A percentile compares a stretch with the other conserved stretches of the same genome.
Conservation (phyloP, 2,797 vertebrate genomes). For the Artibeus jamaicensis region DNA sequence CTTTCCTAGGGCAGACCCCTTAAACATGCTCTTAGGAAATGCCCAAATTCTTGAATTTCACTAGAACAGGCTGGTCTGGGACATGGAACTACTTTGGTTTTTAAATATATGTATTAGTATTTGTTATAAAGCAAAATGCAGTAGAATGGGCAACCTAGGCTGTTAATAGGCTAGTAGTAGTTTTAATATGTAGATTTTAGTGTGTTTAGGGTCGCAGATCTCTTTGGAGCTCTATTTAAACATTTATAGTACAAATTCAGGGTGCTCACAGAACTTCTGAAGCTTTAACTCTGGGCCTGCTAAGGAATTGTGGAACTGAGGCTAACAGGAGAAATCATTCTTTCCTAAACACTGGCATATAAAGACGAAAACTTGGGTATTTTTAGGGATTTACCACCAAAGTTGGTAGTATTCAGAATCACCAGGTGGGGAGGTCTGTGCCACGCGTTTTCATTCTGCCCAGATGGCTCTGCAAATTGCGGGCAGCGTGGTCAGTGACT, state of each 20-base stretch:
- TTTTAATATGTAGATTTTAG: not conserved
- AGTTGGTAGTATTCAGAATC: not conserved
- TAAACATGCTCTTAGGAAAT: not conserved
- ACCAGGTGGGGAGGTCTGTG: not conserved
- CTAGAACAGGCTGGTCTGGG: not conserved
- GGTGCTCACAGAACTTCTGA: not conserved
- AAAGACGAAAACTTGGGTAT: not conserved
- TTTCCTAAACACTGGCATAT: not conserved
- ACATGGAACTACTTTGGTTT: not conserved
- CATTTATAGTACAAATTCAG: not conserved
- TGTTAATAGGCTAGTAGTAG: not conserved
- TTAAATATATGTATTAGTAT: not conserved
- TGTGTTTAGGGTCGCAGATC: not conserved
- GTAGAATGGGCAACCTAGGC: not conserved
- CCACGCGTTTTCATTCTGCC: not conserved
- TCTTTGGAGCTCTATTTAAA: not conserved
- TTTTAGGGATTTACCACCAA: not conserved
- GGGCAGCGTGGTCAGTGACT: not conserved
- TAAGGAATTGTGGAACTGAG: not conserved
- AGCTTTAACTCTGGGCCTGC: not conserved
- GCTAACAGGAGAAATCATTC: not conserved
- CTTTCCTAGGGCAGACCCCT: not conserved
- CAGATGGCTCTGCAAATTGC: not conserved
- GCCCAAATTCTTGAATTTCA: not conserved
- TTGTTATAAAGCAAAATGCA: not conserved